Base-by-base conservation (phyloP, 2,888 invertebrate species). In the Alcis repandata region DNA sequence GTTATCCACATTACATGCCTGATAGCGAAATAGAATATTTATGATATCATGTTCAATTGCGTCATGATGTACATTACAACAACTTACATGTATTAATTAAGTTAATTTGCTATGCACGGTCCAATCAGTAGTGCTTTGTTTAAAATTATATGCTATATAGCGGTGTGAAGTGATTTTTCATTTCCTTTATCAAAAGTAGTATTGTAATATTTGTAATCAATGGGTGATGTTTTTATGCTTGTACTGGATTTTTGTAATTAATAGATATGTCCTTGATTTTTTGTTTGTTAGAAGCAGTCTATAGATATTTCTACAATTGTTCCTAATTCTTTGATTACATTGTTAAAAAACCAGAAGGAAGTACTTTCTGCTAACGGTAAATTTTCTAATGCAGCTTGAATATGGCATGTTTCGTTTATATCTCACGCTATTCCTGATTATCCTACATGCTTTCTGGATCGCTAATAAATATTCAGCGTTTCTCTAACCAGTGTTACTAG, bases 401-500 rank as follows among this genome's bases (percentile, higher is more conserved):
- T 36, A 41, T 38, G 36, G 36, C 17, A 40, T 27, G 27, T 43
- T 66, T 54, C 38, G 17, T 32, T 41, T 48, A 60, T 45, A 45
- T 36, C 48, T 48, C 32, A 54, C 52, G 43, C 36, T 40, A 60
- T 53, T 53, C 41, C 63, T 59, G 52, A 59, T 52, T 63, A 67
- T 68, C 45, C 54, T 63, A 46, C 43, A 53, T 62, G 66, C 57
- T 68, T 59, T 68, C 66, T 63, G 41, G 52, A 57, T 59, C 40
- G 32, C 58, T 58, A 52, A 67, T 71, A 67, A 70, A 63, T 70
- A 73, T 74, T 70, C 72, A 63, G 52, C 64, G 69, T 70, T 72
- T 72, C 71, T 53, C 70, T 62, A 69, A 76, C 64, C 68, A 69
- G 74, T 75, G 69, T 72, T 70, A 72, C 75, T 71, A 64, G 72